Percentiles rank a stretch among this genome's conserved stretches.
phyloP scores from a whole-genome alignment of 2,888 invertebrate species.

The Diploptera punctata region DNA sequence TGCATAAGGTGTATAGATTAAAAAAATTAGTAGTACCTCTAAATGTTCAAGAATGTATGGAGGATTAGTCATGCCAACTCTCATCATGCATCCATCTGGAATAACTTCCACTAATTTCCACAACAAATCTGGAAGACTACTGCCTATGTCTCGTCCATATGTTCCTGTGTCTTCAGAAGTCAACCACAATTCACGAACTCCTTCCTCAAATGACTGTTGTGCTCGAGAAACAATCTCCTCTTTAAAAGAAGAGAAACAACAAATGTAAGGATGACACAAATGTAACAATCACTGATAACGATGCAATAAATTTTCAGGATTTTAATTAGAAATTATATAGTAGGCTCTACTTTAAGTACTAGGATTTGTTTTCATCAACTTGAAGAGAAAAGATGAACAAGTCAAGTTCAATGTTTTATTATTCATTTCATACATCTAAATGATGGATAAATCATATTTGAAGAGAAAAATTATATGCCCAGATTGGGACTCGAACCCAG shows the following conservation, averaged over 20 bases:
- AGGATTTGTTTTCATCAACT: too few species aligned
- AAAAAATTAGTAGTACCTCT: constrained; percentile 56
- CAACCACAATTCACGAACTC: constrained; percentile 96
- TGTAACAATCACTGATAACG: too few species aligned
- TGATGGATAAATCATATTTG: too few species aligned
- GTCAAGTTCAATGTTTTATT: too few species aligned
- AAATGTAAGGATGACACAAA: background rate
- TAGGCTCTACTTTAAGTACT: too few species aligned
- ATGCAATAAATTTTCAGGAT: too few species aligned
- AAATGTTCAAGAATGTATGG: constrained; percentile 97
- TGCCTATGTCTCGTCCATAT: constrained; percentile 94
- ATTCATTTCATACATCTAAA: too few species aligned
- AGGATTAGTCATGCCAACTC: constrained; percentile 98
- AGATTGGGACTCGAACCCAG: too few species aligned
- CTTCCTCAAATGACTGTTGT: constrained; percentile 85
- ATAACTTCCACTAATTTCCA: constrained; percentile 82
- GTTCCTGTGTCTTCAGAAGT: constrained; percentile 99
- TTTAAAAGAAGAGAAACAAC: constrained; percentile 38
- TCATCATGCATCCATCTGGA: constrained; percentile 76
- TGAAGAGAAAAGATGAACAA: too few species aligned
- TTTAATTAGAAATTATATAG: too few species aligned
- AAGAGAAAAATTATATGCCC: too few species aligned
- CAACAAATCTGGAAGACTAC: constrained; percentile 84
- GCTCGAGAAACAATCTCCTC: constrained; percentile 90
- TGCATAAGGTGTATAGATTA: too few species aligned